Conservation (phyloP, 2,797 vertebrate genomes). For the Tolypeutes matacus region DNA sequence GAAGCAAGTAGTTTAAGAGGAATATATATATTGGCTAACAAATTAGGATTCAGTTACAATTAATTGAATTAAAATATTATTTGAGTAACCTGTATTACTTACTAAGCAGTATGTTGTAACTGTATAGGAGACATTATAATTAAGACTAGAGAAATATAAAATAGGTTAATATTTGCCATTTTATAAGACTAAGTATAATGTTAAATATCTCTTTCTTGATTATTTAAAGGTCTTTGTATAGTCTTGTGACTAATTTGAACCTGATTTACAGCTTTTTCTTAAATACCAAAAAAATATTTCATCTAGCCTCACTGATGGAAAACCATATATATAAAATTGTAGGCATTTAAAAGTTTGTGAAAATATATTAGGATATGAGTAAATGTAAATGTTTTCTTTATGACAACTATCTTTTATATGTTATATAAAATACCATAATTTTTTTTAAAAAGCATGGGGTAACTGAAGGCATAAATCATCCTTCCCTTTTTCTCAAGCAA, state of each 20-base stretch:
- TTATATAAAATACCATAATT: too few relatives aligned
- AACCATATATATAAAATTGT: too few relatives aligned
- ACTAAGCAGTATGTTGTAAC: slow-evolving; percentile 33
- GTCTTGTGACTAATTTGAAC: slow-evolving; percentile 43
- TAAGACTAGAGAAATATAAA: neutral
- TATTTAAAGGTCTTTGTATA: slow-evolving; percentile 30
- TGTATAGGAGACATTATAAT: neutral
- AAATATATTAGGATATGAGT: too few relatives aligned
- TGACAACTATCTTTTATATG: too few relatives aligned
- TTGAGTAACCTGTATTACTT: neutral
- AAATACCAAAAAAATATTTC: slow-evolving; percentile 17
- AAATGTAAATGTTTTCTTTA: too few relatives aligned
- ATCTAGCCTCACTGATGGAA: too few relatives aligned
- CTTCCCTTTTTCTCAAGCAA: too few relatives aligned
- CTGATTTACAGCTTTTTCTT: slow-evolving; percentile 7
- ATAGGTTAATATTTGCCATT: slow-evolving; percentile 63
- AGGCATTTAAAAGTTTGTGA: too few relatives aligned
- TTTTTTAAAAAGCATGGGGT: too few relatives aligned
- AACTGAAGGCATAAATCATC: too few relatives aligned
- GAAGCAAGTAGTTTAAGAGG: neutral
- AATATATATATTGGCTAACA: slow-evolving; percentile 8
- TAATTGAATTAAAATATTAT: slow-evolving; percentile 16
- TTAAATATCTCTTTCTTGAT: neutral
- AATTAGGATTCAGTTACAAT: slow-evolving; percentile 51
- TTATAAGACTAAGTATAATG: slow-evolving; percentile 70